Percentiles rank a stretch among this genome's conserved stretches.
Conservation (phyloP, 2,888 invertebrate genomes). For the Notodonta dromedarius region DNA sequence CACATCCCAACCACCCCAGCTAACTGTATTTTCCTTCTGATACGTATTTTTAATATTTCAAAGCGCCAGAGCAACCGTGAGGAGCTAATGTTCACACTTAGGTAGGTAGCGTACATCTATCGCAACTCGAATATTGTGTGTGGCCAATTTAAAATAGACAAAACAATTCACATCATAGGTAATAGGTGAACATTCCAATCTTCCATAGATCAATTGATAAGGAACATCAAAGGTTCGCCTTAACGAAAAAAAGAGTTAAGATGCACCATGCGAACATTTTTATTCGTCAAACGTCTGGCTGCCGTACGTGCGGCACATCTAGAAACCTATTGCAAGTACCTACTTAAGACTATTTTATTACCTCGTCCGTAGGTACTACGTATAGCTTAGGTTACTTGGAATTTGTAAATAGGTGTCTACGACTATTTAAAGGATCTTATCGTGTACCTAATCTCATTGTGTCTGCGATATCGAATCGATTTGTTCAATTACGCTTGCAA, state of each 20-base stretch:
- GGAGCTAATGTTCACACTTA: too few species aligned
- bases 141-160: constrained; percentile 3
- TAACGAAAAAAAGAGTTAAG: constrained; percentile 37
- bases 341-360: constrained; percentile 32
- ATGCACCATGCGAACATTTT: constrained; percentile 45
- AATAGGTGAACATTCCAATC: background rate
- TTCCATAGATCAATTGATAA: constrained; percentile 7
- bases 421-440: background rate
- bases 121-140: background rate
- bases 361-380: constrained; percentile 9
- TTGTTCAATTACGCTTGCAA: background rate
- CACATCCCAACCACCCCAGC: too few species aligned
- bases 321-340: constrained; percentile 18
- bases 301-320: constrained; percentile 43
- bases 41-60: too few species aligned
- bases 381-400: constrained; percentile 19
- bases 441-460: background rate
- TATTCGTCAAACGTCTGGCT: constrained; percentile 55
- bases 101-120: too few species aligned
- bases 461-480: background rate
- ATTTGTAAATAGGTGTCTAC: constrained; percentile 7
- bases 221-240: constrained; percentile 29
- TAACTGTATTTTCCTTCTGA: too few species aligned
- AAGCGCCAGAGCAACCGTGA: too few species aligned
- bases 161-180: background rate